Base-by-base conservation (phyloP, 92 coral and sea anemone species). In the Blastomussa wellsi region DNA sequence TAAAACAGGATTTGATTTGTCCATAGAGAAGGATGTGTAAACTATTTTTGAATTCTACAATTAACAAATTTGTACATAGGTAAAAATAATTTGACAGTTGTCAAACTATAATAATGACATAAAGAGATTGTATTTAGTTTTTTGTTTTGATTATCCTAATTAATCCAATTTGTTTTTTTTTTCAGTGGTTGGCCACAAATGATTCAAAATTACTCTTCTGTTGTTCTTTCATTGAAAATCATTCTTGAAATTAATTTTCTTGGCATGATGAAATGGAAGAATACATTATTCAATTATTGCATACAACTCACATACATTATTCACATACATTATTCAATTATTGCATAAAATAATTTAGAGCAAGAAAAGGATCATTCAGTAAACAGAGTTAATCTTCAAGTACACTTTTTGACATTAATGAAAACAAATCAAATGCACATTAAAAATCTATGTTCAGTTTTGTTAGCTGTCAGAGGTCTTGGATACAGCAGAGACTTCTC, bases 61-160 rank as follows among this genome's bases (percentile, higher is more conserved):
- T n/a, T n/a, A n/a, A n/a, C n/a, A n/a, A n/a, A n/a, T n/a, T n/a
- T n/a, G n/a, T n/a, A n/a, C n/a, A n/a, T n/a, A n/a, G n/a, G n/a
- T n/a, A n/a, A n/a, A n/a, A n/a, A n/a, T n/a, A n/a, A n/a, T n/a
- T n/a, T n/a, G n/a, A n/a, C n/a, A n/a, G n/a, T n/a, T n/a, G n/a
- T n/a, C n/a, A n/a, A n/a, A n/a, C 65, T 74, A 28, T 44, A n/a
- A 47, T 74, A 38, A 74, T 47, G 38, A 28, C 60, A 39, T 37
- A 52, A 42, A 37, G 53, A 42, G 38, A 38, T 31, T 53, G 31
- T 5, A 35, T 4, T 38, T 22, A 4, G 7, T 84, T 19, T 72
- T 19, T 35, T 72, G 73, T 86, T 68, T 68, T 80, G 35, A 24
- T 77, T 48, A 44, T 67, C 24, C 59, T 5, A 55, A 44, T 15